Percentiles rank a stretch among this genome's conserved stretches.
These are phyloP conservation scores for Dicrostonyx torquatus DNA, from an alignment of 2,797 vertebrate genomes.

Conservation along the genomic window DNA sequence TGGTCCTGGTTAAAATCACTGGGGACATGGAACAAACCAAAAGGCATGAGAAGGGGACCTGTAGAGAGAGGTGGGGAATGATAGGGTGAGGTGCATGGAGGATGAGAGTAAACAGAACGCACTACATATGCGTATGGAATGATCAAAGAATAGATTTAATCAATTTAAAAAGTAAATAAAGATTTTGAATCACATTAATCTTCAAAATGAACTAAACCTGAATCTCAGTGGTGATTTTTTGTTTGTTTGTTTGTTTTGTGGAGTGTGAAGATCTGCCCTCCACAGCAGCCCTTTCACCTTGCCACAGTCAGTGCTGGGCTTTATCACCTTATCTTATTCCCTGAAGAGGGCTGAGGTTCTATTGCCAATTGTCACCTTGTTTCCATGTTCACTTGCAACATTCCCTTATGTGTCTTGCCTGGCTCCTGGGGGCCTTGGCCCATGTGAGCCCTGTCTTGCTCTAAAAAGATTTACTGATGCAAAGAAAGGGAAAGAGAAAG, in stretches of 20 bases:
- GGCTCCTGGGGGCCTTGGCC: neutral
- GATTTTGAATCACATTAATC: neutral
- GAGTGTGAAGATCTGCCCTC: neutral
- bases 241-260: no score
- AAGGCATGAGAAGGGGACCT: neutral
- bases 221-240: neutral
- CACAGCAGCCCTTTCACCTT: no score
- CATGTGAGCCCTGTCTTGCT: neutral
- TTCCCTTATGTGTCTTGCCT: neutral
- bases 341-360: neutral
- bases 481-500: conserved; percentile 52
- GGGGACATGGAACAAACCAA: neutral
- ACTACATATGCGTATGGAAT: neutral
- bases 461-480: neutral
- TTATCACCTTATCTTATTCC: neutral
- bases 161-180: neutral
- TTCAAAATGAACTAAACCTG: neutral
- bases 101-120: neutral
- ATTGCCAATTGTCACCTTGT: neutral
- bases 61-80: neutral
- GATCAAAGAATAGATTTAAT: neutral
- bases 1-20: neutral
- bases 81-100: no score
- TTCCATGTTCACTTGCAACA: neutral
- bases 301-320: fast-evolving